Evolutionary conservation across 1,140 invertebrate species (phyloP).

Genomic region (Brachionus koreanus): DNA sequence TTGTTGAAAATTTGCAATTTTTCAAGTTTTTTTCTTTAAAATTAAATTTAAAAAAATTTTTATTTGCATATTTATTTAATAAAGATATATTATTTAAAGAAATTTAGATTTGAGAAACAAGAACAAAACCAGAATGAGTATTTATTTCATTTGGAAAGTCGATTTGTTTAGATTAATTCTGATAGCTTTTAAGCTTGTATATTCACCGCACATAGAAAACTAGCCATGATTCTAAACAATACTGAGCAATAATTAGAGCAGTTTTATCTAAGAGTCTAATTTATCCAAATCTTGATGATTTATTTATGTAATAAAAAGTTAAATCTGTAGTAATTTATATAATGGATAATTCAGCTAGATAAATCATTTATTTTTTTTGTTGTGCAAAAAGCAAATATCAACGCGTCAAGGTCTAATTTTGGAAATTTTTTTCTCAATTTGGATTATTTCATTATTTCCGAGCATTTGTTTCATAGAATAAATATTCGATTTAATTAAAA

Average conservation of each 20-base stretch:
- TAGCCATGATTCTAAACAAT: not conserved
- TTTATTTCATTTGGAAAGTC: no score
- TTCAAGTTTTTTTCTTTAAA: no score
- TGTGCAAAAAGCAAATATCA: no score
- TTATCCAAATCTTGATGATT: not conserved
- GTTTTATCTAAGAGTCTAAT: not conserved
- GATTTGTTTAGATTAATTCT: no score
- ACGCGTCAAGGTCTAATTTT: no score
- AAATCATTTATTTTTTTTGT: not conserved
- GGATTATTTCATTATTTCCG: not conserved
- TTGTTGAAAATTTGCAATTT: no score
- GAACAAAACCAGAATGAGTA: no score
- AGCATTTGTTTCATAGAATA: not conserved
- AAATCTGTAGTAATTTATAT: not conserved
- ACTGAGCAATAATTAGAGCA: not conserved
- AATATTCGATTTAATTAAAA: not conserved
- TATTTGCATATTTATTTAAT: no score
- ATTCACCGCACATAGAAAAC: not conserved
- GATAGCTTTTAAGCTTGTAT: not conserved
- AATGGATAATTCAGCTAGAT: not conserved
- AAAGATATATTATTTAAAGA: no score
- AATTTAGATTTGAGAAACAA: no score
- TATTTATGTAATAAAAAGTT: not conserved
- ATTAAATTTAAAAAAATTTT: no score
- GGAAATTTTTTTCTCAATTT: not conserved